Base-by-base conservation (phyloP, 1,140 invertebrate species). In the Potamilus streckersoni region DNA sequence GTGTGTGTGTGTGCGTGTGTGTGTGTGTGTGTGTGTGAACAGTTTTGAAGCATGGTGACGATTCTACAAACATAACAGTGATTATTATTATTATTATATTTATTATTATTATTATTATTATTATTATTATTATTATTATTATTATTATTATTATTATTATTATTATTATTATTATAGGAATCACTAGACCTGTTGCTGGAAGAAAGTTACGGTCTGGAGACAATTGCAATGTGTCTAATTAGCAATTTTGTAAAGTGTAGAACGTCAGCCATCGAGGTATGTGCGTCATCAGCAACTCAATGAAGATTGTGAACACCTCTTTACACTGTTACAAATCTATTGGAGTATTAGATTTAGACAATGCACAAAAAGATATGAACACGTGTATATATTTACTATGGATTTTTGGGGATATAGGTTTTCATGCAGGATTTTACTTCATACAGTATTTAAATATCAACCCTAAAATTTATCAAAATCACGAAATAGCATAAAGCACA, bases 211-310 rank as follows among this genome's bases (percentile, higher is more conserved):
- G 95, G 96, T 56, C 92, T 97, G 13, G 95, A 96, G 86, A 95
- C 95, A 0, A 90, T 97, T 0, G 95, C 96, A 5, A 94, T 95
- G 19, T 95, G 95, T 90, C 94, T 95, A 81, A 95, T 96, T 91
- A 95, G 95, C 81, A 96, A 94, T 68, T 93, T 95, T 71, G 95
- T 94, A 82, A 94, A 95, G 86, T 95, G 95, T 15, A 92, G 95
- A 82, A 92, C 96, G 56, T 90, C 95, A 49, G 94, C 95, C n/a
- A 90, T 97, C 38, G 94, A 97, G 93, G 95, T 96, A 90, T 86
- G 82, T 82, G 17, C 59, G 19, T 60, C n/a, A 58, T 64, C 60
- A n/a, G 3, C 23, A 20, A 92, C 59, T 11, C 31, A 69, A 59
- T 13, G 23, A 49, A n/a, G 38, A 61, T 5, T 20, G 31, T 71